A percentile compares a stretch with the other conserved stretches of the same genome.
phyloP scores from a whole-genome alignment of 2,113 vertebrate species.

The Dasyornis broadbenti region DNA sequence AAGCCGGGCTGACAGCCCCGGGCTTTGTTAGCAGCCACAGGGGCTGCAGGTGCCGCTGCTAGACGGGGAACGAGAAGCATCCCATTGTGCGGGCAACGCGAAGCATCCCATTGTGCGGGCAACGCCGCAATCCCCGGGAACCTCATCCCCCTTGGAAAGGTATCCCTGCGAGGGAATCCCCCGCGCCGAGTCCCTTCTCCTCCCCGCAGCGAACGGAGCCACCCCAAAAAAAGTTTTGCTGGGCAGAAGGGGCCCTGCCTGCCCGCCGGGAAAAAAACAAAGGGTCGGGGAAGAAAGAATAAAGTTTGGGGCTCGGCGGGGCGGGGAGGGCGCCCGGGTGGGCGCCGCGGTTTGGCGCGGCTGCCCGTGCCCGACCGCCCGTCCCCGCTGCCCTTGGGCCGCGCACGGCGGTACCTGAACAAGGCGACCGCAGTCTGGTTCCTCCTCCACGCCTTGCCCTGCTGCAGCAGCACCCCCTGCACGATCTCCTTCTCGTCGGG shows the following conservation, averaged over 20 bases:
- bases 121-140: neutral
- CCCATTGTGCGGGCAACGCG: neutral
- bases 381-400: constrained; percentile 21
- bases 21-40: neutral
- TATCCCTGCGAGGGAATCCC: neutral
- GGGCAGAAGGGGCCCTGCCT: neutral
- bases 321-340: too few relatives aligned
- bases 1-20: neutral
- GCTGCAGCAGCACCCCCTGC: constrained; percentile 83
- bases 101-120: neutral
- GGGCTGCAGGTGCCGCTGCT: neutral
- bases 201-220: neutral
- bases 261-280: neutral
- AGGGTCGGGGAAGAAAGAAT: neutral
- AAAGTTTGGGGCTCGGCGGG: neutral
- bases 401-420: constrained; percentile 80
- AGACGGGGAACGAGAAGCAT: neutral
- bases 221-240: neutral
- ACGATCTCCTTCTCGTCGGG: constrained; percentile 88
- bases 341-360: neutral
- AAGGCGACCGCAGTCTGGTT: constrained; percentile 80
- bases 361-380: neutral
- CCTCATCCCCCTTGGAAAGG: neutral
- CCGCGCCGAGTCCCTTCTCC: neutral
- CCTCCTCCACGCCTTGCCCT: constrained; percentile 81